Evolutionary conservation across 2,888 invertebrate species (phyloP).

Genomic region (Exocentrus adspersus): DNA sequence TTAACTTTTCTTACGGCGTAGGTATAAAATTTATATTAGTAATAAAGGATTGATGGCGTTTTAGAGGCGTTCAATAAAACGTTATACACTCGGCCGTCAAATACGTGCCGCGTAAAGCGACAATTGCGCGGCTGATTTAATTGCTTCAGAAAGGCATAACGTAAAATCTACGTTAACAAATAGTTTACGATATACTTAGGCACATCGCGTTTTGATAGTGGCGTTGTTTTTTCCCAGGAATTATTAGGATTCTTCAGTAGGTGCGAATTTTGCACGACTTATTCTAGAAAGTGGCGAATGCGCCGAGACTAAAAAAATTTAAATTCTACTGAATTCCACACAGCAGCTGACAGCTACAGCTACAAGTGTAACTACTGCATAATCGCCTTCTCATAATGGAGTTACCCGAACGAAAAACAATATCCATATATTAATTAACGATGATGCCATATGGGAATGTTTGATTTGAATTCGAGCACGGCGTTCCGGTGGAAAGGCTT

Average conservation of each 20-base stretch:
- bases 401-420: slow-evolving; percentile 18
- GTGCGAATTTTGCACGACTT: no score
- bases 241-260: no score
- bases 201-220: no score
- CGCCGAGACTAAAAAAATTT: no score
- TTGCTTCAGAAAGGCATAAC: no score
- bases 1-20: slow-evolving; percentile 7
- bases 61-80: background rate
- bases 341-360: background rate
- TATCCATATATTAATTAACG: slow-evolving; percentile 11
- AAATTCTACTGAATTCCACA: no score
- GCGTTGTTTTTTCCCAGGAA: no score
- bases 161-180: no score
- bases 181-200: no score
- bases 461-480: no score
- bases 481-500: slow-evolving; percentile 9
- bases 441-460: slow-evolving; percentile 33
- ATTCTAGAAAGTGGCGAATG: no score
- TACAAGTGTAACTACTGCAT: slow-evolving; percentile 7
- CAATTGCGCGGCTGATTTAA: background rate
- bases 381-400: slow-evolving; percentile 3
- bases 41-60: slow-evolving; percentile 2
- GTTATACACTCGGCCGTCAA: background rate
- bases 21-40: background rate
- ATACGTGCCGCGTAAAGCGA: background rate